A percentile compares a stretch with the other conserved stretches of the same genome.
Conservation (phyloP, 2,113 vertebrate genomes). For the Hemiscyllium ocellatum region DNA sequence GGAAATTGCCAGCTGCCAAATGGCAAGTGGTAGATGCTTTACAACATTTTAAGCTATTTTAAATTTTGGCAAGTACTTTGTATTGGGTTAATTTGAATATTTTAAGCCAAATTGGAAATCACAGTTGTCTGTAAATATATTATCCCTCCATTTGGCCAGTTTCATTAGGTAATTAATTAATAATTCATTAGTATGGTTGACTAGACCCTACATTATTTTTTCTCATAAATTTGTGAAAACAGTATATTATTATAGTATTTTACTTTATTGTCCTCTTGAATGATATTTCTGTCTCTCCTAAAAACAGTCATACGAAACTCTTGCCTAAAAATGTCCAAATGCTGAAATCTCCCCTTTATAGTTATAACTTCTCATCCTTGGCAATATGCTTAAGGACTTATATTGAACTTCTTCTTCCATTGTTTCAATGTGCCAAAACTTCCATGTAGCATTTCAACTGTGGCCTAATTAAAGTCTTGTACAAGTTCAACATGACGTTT, state of each 20-base stretch:
- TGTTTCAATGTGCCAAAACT: background rate
- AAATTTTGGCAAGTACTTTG: background rate
- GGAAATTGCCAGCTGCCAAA: background rate
- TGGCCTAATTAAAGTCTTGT: background rate
- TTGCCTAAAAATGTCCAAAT: background rate
- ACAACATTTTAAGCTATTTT: background rate
- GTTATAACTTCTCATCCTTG: background rate
- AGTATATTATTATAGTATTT: background rate
- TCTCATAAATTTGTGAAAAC: background rate
- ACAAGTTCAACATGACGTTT: background rate
- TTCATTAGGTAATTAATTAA: background rate
- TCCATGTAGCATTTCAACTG: background rate
- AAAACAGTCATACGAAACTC: background rate
- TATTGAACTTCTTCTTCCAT: background rate
- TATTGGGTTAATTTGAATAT: background rate
- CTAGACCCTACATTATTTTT: background rate
- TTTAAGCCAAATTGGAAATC: background rate
- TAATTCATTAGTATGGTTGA: background rate
- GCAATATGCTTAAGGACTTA: background rate
- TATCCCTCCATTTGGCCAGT: background rate
- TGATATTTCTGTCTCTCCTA: background rate
- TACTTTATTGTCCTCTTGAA: background rate
- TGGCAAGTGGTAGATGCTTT: background rate
- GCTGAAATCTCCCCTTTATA: background rate
- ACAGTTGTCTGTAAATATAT: background rate